Percentiles rank a stretch among this genome's conserved stretches.
Conservation (phyloP, 2,113 vertebrate genomes). For the Numida meleagris region DNA sequence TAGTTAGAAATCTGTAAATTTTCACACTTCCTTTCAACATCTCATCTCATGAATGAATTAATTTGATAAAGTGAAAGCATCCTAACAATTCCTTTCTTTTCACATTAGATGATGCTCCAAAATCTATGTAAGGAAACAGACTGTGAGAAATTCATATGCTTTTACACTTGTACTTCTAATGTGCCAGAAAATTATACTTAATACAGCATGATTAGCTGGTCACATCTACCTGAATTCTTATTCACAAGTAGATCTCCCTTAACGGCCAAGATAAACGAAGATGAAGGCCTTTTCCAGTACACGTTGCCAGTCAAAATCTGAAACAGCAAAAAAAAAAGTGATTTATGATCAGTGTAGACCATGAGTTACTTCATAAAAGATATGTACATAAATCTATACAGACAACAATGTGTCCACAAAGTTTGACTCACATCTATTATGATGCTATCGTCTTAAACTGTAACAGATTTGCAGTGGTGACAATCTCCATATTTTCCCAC, state of each 20-base stretch:
- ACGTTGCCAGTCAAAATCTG: background rate
- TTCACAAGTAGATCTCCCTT: background rate
- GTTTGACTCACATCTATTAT: background rate
- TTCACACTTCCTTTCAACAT: background rate
- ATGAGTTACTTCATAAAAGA: background rate
- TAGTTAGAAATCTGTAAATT: background rate
- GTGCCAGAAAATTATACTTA: background rate
- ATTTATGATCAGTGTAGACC: background rate
- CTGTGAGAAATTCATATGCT: background rate
- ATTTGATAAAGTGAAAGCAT: background rate
- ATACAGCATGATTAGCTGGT: background rate
- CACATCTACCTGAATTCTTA: background rate
- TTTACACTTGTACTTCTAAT: background rate
- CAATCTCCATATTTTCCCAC: background rate
- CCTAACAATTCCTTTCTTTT: background rate
- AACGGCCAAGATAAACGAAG: background rate
- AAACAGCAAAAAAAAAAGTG: background rate
- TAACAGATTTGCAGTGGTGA: background rate
- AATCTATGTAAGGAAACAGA: background rate
- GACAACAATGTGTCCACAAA: accelerated
- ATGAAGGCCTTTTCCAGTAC: background rate
- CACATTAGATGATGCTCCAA: background rate
- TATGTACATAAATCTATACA: background rate
- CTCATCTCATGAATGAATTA: background rate
- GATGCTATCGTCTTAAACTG: background rate